phyloP scores from a whole-genome alignment of 2,888 invertebrate species.

The Caradrina clavipalpis region DNA sequence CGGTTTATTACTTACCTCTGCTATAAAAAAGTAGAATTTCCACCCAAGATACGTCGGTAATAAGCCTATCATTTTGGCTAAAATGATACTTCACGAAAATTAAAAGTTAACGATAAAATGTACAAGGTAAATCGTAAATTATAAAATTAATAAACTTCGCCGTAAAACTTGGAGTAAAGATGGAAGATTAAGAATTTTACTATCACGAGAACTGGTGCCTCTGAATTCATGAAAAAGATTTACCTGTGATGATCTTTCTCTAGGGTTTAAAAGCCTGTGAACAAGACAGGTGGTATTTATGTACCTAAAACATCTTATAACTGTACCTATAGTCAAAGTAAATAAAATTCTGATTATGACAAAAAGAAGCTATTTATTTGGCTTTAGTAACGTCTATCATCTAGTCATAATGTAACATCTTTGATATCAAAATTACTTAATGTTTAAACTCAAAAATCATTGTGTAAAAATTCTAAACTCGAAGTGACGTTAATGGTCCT shows the following conservation, averaged over 20 bases:
- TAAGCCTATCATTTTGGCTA: conserved; percentile 8
- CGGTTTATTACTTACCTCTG: background rate
- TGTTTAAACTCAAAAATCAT: no score
- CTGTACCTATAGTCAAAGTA: no score
- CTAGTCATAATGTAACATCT: no score
- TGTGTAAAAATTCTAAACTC: no score
- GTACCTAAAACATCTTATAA: no score
- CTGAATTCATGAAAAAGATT: background rate
- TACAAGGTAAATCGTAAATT: conserved; percentile 48
- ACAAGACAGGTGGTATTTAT: no score
- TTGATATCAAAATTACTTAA: no score
- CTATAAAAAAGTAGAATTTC: background rate
- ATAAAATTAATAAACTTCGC: conserved; percentile 47
- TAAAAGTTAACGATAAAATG: conserved; percentile 38
- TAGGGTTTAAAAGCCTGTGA: background rate
- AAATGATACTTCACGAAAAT: conserved; percentile 19
- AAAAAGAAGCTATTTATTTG: no score
- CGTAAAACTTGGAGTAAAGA: conserved; percentile 36
- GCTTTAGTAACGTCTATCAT: no score
- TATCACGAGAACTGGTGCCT: conserved; percentile 7
- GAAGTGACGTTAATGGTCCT: no score
- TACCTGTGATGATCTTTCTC: background rate
- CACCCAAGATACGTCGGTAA: background rate
- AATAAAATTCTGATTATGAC: no score
- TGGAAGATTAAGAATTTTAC: conserved; percentile 29